These are phyloP conservation scores for Dermochelys coriacea DNA, from an alignment of 2,797 vertebrate genomes.

Conservation along the genomic window DNA sequence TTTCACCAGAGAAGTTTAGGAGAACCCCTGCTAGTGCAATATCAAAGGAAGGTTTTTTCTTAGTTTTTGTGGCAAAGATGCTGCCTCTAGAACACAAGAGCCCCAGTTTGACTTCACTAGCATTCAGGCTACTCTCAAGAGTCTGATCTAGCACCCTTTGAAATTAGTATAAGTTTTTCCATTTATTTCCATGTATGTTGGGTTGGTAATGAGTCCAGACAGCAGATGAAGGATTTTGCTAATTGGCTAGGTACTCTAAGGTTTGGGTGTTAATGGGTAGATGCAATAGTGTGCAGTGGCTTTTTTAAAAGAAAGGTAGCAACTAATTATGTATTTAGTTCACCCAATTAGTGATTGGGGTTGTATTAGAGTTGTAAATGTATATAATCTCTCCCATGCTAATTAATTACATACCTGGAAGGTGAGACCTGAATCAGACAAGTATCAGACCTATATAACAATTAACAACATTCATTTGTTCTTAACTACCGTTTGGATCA, in stretches of 20 bases:
- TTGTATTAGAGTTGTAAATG: not conserved
- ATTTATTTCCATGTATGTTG: not conserved
- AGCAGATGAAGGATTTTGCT: not conserved
- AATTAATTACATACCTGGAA: not conserved
- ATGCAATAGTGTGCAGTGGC: not conserved
- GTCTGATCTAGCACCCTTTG: not conserved
- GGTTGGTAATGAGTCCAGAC: not conserved
- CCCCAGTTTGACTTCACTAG: not conserved
- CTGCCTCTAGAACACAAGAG: not conserved
- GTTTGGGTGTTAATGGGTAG: not conserved
- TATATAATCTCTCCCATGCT: not conserved
- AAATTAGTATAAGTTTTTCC: not conserved
- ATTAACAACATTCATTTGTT: not conserved
- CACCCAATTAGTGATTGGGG: not conserved
- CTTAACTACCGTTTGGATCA: not conserved
- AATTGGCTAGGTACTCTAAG: not conserved
- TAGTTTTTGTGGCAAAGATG: not conserved
- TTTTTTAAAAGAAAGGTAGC: not conserved
- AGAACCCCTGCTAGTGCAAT: fast-evolving
- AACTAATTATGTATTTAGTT: not conserved
- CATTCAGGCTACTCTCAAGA: not conserved
- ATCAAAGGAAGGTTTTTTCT: fast-evolving
- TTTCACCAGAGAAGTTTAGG: fast-evolving
- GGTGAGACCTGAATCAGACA: not conserved
- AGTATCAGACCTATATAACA: not conserved